Evolutionary conservation across 53 echinoderm and acorn worm genomes (phyloP).

Genomic region (Apostichopus leukothele): DNA sequence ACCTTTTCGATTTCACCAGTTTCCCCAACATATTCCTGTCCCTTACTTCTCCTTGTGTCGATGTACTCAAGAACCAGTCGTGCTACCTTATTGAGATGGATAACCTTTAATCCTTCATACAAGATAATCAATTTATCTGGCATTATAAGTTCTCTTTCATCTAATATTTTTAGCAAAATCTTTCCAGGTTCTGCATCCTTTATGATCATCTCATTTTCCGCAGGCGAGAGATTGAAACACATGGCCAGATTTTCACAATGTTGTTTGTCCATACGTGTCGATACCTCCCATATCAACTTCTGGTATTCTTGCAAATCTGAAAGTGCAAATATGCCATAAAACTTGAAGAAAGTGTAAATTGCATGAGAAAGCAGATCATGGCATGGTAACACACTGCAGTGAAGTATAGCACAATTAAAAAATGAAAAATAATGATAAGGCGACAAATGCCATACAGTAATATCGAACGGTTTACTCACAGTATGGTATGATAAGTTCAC

Average conservation of each 20-base stretch:
- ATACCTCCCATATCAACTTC: not conserved
- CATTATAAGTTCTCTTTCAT: slow-evolving; percentile 34
- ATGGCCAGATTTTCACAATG: not conserved
- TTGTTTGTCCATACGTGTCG: not conserved
- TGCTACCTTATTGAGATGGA: slow-evolving; percentile 21
- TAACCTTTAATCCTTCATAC: slow-evolving; percentile 17
- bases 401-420: not conserved
- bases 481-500: too few species aligned
- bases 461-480: too few species aligned
- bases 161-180: slow-evolving; percentile 8
- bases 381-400: not conserved
- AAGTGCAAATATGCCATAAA: not conserved
- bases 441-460: not conserved
- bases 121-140: slow-evolving; percentile 27
- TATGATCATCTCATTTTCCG: not conserved
- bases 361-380: not conserved
- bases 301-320: not conserved
- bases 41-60: not conserved
- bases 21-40: too few species aligned
- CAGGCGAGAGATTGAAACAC: not conserved
- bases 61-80: not conserved
- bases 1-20: too few species aligned
- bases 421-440: not conserved
- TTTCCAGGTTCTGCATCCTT: not conserved
- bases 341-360: not conserved